Conservation (phyloP, 2,113 vertebrate species). For the Prochilodus magdalenae region DNA sequence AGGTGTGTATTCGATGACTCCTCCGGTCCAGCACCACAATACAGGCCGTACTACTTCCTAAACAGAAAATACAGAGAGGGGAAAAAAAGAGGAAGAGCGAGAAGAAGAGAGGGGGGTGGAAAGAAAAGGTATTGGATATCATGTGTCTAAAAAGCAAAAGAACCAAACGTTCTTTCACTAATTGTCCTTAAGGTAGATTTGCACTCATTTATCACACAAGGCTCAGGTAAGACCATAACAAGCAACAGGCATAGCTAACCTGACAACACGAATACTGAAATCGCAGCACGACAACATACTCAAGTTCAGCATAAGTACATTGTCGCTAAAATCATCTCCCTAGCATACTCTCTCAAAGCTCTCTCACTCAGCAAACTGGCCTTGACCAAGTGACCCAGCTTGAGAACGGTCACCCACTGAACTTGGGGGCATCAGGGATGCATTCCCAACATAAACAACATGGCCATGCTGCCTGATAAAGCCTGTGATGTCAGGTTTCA, state of each 20-base stretch:
- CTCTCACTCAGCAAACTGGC: background rate
- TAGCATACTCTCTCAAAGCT: background rate
- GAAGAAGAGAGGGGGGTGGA: background rate
- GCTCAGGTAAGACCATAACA: background rate
- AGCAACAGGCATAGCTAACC: background rate
- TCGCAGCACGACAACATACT: no score
- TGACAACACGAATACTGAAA: no score
- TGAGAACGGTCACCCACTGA: constrained; percentile 39
- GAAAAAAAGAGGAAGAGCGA: no score
- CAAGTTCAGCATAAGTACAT: background rate
- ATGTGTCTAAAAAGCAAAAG: background rate
- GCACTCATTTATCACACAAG: background rate
- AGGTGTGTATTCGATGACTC: constrained; percentile 92
- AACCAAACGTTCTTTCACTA: background rate
- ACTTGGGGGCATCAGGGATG: constrained; percentile 4
- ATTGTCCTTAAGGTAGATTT: background rate
- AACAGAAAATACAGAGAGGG: background rate
- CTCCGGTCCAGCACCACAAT: constrained; percentile 91
- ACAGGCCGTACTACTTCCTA: constrained; percentile 96
- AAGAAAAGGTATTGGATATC: background rate
- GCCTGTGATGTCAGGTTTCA: constrained; percentile 37
- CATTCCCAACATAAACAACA: constrained; percentile 63
- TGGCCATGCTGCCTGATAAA: background rate
- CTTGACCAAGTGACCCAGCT: constrained; percentile 49
- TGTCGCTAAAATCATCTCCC: no score